phyloP scores from a whole-genome alignment of 2,113 vertebrate genomes.

The Perca flavescens region DNA sequence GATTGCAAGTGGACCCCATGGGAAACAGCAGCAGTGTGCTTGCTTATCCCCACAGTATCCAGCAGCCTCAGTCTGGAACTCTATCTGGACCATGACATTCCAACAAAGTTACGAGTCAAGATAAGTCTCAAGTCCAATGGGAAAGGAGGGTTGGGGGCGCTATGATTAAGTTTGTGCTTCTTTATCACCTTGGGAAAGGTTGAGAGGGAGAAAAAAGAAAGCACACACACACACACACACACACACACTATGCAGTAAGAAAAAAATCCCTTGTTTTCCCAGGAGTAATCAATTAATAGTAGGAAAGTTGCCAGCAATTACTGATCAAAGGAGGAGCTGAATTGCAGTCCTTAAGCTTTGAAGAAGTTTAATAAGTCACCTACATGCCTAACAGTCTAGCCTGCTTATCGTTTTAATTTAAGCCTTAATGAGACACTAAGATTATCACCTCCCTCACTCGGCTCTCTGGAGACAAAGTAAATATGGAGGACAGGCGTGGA shows the following conservation, averaged over 20 bases:
- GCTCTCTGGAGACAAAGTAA: conserved; percentile 51
- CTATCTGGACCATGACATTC: conserved; percentile 50
- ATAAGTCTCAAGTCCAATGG: conserved; percentile 35
- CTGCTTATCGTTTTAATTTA: conserved; percentile 80
- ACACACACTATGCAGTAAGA: conserved; percentile 25
- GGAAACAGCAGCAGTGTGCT: conserved; percentile 42
- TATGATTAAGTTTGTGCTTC: conserved; percentile 52
- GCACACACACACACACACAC: conserved; percentile 7
- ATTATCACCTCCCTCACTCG: conserved; percentile 69
- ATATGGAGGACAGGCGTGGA: conserved; percentile 50
- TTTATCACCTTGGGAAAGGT: conserved; percentile 67
- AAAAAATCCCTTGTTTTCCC: conserved; percentile 61
- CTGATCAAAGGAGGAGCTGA: conserved; percentile 78
- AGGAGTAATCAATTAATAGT: conserved; percentile 82
- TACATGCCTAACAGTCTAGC: conserved; percentile 71
- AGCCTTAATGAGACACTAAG: conserved; percentile 78
- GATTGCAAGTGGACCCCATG: conserved; percentile 53
- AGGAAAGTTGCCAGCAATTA: conserved; percentile 81
- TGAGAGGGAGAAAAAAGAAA: conserved; percentile 40
- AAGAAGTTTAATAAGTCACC: conserved; percentile 81
- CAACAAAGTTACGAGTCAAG: conserved; percentile 51
- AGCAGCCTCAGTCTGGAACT: conserved; percentile 39
- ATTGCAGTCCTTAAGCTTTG: conserved; percentile 77
- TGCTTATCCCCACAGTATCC: conserved; percentile 37
- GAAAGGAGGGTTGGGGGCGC: conserved; percentile 6